Percentiles rank a stretch among this genome's conserved stretches.
phyloP scores from a whole-genome alignment of 2,888 invertebrate genomes.

The Epinotia brunnichana region DNA sequence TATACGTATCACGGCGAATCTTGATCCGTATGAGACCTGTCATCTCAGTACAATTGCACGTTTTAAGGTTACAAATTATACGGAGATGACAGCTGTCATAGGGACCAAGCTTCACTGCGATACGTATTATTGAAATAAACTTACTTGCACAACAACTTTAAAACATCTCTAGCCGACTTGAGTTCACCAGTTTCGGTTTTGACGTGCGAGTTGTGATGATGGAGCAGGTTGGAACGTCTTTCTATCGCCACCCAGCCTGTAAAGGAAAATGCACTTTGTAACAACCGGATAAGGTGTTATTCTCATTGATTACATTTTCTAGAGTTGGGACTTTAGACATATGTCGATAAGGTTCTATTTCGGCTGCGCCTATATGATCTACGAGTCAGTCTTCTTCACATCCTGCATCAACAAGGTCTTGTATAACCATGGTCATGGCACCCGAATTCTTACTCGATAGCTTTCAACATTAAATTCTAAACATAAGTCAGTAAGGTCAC shows the following conservation, averaged over 20 bases:
- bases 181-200: slow-evolving; percentile 88
- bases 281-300: not conserved
- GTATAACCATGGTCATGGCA: slow-evolving; percentile 52
- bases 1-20: no score
- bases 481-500: not conserved
- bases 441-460: not conserved
- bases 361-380: slow-evolving; percentile 74
- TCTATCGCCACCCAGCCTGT: slow-evolving; percentile 78
- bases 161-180: slow-evolving; percentile 87
- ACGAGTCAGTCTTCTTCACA: slow-evolving; percentile 70
- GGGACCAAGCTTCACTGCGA: no score
- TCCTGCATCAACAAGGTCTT: slow-evolving; percentile 84
- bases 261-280: slow-evolving; percentile 48
- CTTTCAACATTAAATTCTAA: not conserved
- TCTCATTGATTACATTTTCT: not conserved
- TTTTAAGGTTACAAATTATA: no score
- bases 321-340: not conserved
- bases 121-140: slow-evolving; percentile 53
- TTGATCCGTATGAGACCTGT: no score
- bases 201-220: slow-evolving; percentile 87
- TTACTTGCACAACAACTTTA: slow-evolving; percentile 87
- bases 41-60: no score
- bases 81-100: no score
- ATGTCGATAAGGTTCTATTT: slow-evolving; percentile 59
- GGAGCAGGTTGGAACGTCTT: slow-evolving; percentile 86